Base-by-base conservation (phyloP, 2,113 vertebrate species). In the Pangasianodon hypophthalmus region DNA sequence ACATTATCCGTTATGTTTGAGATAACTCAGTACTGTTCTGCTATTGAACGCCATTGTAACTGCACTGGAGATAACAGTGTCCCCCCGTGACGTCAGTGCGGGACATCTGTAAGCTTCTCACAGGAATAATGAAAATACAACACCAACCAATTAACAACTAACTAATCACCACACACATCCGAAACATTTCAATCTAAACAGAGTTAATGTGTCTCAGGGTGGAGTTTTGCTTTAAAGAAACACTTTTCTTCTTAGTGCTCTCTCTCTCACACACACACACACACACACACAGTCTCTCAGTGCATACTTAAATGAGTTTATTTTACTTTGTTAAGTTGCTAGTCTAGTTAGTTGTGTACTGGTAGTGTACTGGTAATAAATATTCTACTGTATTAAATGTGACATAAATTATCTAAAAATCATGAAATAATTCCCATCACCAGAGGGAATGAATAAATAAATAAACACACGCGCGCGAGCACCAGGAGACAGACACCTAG, bases 31-130 rank as follows among this genome's bases (percentile, higher is more conserved):
- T 32, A 18, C 37, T 13, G 0, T n/a, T n/a, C 62, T 67, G 3
- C 29, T 24, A 6, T 7, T 46, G 46, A 64, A 64, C 60, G 9
- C 24, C 26, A 69, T 32, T 11, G 46, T n/a, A 52, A 52, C 48
- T 52, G 29, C 24, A 48, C 9, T 9, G 29, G 77, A 11, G 5
- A 1, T 18, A 18, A 56, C 9, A 37, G 1, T 18, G 80, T 71
- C n/a, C 16, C 82, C 82, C 56, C 16, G 82, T 84, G 82, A 84
- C 82, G 24, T 84, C 82, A 82, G 29, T 9, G n/a, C 3, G 14
- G 8, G 3, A 29, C 52, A 58, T 6, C 32, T 41, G 8, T 32
- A 5, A 24, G 4, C 81, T 13, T 41, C 32, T 60, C 52, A 46
- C 10, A 62, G 37, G 21, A 84, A 46, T 84, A 60, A 26, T 26